Base-by-base conservation (phyloP, 2,797 vertebrate genomes). In the Takifugu ocellatus region DNA sequence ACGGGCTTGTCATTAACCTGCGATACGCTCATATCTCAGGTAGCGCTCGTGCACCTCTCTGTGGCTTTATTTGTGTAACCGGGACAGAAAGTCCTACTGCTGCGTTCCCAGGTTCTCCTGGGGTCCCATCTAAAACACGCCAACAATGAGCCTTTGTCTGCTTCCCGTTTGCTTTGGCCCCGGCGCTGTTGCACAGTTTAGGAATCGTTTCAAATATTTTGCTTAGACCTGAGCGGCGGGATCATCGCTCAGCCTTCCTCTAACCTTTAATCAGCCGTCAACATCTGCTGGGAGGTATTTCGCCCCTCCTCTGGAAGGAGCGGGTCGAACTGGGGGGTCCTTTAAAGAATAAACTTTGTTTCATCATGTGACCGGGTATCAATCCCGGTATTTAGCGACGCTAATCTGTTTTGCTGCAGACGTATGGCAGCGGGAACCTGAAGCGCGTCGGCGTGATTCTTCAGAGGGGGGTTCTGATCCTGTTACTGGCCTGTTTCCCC, bases 21-120 rank as follows among this genome's bases (percentile, higher is more conserved):
- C 1, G 95, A 97, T 77, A 97, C 94, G 0, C 88, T 97, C 27
- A 96, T 96, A 87, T 95, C 94, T 59, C 95, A 96, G 93, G 95
- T 92, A 81, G 12, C 8, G n/a, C 25, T 53, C 49, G 44, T 14
- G 50, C 42, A 17, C 51, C 27, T 3, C 46, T 56, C 36, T 58
- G 70, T 63, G 21, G 10, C 36, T 52, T 43, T 62, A n/a, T 74
- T 68, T 59, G 17, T 71, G 44, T 60, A 61, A 66, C 52, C 51
- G 25, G 61, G 50, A 44, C 45, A 62, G 36, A 31, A 55, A 8
- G 8, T 5, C n/a, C 6, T 29, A 1, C 63, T 16, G 72, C 75
- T 69, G 67, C 25, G 74, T 75, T 77, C 60, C 54, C 74, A 49
- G 29, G 24, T 74, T 16, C 5, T 70, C 53, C 68, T 66, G 54